These are phyloP conservation scores for Macaria liturata DNA, from an alignment of 2,888 invertebrate genomes.

Conservation along the genomic window DNA sequence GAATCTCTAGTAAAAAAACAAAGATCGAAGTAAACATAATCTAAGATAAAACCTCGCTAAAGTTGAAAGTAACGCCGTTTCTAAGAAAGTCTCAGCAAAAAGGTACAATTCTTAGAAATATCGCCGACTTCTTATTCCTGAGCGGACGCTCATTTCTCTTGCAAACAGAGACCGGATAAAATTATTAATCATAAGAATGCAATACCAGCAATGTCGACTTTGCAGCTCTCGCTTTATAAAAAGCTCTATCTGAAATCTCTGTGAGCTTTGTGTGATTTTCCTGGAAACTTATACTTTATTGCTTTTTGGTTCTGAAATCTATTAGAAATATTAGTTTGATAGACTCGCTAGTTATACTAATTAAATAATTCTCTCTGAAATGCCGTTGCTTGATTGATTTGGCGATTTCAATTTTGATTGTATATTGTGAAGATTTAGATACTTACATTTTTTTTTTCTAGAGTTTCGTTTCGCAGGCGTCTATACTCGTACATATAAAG, in stretches of 20 bases:
- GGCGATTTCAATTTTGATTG: too few species aligned
- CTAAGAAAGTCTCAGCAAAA: neutral
- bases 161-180: slow-evolving; percentile 22
- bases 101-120: slow-evolving; percentile 16
- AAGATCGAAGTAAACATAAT: neutral
- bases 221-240: neutral
- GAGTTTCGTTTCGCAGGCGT: too few species aligned
- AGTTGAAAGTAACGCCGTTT: neutral
- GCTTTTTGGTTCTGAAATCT: too few species aligned
- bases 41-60: neutral
- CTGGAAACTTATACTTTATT: neutral
- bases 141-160: slow-evolving; percentile 23
- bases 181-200: slow-evolving; percentile 24
- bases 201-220: slow-evolving; percentile 3
- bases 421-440: too few species aligned
- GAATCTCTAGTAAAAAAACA: too few species aligned
- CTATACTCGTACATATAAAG: too few species aligned
- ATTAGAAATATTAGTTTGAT: too few species aligned
- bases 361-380: too few species aligned
- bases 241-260: neutral
- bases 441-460: too few species aligned
- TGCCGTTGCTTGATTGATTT: too few species aligned
- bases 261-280: neutral
- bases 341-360: too few species aligned
- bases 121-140: slow-evolving; percentile 13